Percentiles rank a stretch among this genome's conserved stretches.
These are phyloP conservation scores for Diceros bicornis DNA, from an alignment of 2,797 vertebrate genomes.

Conservation along the genomic window DNA sequence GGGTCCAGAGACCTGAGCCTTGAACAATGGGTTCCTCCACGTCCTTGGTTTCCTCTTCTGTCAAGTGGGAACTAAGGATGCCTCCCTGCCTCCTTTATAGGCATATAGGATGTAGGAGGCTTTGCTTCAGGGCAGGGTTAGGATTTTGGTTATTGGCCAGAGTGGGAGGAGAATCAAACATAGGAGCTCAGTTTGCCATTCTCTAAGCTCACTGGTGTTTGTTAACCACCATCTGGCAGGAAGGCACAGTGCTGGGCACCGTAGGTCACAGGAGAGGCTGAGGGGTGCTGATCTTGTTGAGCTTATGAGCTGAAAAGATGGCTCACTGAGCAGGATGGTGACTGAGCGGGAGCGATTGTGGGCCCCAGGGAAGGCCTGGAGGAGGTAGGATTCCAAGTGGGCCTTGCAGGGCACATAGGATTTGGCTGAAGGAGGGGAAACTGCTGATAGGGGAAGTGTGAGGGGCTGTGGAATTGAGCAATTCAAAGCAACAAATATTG, in stretches of 20 bases:
- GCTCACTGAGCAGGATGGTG: background rate
- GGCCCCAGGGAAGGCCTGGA: background rate
- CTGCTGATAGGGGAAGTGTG: background rate
- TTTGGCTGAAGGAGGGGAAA: conserved; percentile 6
- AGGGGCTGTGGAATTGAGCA: background rate
- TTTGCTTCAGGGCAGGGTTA: background rate
- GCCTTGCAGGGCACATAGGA: background rate
- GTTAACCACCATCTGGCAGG: background rate
- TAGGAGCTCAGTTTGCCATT: background rate
- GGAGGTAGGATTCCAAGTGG: background rate
- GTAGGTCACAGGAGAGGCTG: background rate
- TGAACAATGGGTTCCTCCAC: background rate
- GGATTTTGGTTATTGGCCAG: background rate
- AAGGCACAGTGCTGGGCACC: background rate
- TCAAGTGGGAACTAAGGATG: background rate
- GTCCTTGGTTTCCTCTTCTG: background rate
- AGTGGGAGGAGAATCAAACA: background rate
- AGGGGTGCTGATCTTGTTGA: background rate
- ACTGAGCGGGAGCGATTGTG: background rate
- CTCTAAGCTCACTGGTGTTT: background rate
- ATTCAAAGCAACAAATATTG: background rate
- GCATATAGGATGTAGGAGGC: background rate
- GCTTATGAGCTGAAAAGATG: background rate
- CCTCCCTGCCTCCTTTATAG: background rate
- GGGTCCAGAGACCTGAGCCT: background rate